Conservation (phyloP, 1,140 invertebrate species). For the Diuraphis noxia region DNA sequence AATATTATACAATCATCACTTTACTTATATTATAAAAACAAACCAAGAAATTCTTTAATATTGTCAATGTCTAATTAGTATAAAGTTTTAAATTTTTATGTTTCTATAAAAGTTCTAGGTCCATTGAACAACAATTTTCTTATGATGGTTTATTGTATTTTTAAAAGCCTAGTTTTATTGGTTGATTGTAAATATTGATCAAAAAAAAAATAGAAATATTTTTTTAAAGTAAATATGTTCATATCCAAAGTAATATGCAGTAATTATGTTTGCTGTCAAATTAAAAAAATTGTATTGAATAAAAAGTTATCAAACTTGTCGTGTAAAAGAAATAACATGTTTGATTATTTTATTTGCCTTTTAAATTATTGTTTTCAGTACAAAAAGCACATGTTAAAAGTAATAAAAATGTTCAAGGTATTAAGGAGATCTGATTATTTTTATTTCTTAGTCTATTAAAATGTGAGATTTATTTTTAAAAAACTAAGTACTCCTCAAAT, state of each 20-base stretch:
- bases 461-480: background rate
- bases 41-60: background rate
- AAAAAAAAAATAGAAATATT: background rate
- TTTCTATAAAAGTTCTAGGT: background rate
- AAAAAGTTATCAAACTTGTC: background rate
- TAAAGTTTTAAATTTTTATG: background rate
- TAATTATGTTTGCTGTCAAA: background rate
- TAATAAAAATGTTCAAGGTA: background rate
- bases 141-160: background rate
- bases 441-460: background rate
- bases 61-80: background rate
- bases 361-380: background rate
- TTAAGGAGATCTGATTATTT: background rate
- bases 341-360: background rate
- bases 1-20: too few relatives aligned
- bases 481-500: too few relatives aligned
- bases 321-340: background rate
- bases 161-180: background rate
- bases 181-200: background rate
- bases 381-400: background rate
- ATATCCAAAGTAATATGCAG: too few relatives aligned
- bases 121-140: background rate
- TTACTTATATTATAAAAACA: too few relatives aligned
- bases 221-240: background rate
- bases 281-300: background rate